Conservation (phyloP, 2,888 invertebrate genomes). For the Criorhina ranunculi region DNA sequence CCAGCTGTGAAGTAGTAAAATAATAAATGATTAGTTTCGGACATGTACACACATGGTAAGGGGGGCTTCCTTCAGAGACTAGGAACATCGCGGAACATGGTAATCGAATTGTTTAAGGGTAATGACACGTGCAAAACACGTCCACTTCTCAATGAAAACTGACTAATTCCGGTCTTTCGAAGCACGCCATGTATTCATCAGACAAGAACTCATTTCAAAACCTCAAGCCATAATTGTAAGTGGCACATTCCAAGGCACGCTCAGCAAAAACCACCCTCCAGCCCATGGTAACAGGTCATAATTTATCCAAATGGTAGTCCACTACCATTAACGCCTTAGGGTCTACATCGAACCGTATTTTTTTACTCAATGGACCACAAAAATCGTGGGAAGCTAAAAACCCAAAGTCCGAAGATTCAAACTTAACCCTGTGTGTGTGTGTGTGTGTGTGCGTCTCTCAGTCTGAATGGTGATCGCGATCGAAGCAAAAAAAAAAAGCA, state of each 20-base stretch:
- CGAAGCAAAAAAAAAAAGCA: constrained; percentile 5
- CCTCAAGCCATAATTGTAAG: constrained; percentile 9
- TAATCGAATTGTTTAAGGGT: too few relatives aligned
- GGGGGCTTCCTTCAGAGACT: too few relatives aligned
- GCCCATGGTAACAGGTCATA: constrained; percentile 50
- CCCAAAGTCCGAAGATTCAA: constrained; percentile 32
- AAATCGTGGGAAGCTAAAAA: constrained; percentile 71
- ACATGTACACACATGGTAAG: background rate
- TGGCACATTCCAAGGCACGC: constrained; percentile 18
- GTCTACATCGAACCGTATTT: constrained; percentile 21
- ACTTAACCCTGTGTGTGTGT: constrained; percentile 20
- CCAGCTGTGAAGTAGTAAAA: constrained; percentile 85
- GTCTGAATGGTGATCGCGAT: constrained; percentile 43
- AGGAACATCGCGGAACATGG: too few relatives aligned
- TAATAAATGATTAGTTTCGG: constrained; percentile 19
- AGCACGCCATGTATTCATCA: background rate
- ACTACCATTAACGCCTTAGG: constrained; percentile 31
- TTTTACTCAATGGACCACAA: constrained; percentile 63
- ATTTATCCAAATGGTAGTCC: constrained; percentile 45
- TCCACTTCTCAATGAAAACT: too few relatives aligned
- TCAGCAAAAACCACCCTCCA: background rate
- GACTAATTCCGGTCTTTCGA: too few relatives aligned
- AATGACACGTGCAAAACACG: too few relatives aligned
- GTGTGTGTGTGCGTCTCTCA: constrained; percentile 5
- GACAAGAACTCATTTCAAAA: background rate